Evolutionary conservation across 2,888 invertebrate genomes (phyloP).

Genomic region (Dascillus cervinus): DNA sequence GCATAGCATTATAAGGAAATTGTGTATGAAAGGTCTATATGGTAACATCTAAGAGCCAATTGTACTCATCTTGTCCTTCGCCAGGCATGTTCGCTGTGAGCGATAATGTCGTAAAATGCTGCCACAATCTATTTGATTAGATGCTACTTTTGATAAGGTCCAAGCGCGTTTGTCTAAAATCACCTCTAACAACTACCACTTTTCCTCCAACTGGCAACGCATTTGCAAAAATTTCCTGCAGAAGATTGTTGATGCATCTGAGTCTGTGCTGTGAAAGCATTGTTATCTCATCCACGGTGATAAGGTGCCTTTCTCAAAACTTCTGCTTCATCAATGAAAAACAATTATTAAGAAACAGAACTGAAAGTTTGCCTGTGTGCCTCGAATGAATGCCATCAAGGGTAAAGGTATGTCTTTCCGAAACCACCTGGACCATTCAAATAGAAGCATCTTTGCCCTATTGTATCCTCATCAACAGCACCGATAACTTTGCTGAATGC

Average conservation of each 20-base stretch:
- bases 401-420: conserved; percentile 38
- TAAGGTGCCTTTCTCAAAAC: conserved; percentile 6
- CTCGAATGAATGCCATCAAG: conserved; percentile 15
- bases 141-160: background rate
- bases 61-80: background rate
- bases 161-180: conserved; percentile 18
- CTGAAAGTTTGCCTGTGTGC: conserved; percentile 20
- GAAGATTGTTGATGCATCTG: no score
- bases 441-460: conserved; percentile 3
- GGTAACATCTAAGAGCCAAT: no score
- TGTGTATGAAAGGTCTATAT: no score
- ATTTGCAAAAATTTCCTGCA: no score
- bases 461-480: conserved; percentile 1
- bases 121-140: background rate
- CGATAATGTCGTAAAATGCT: background rate
- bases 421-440: conserved; percentile 36
- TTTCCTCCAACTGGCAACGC: no score
- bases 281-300: conserved; percentile 15
- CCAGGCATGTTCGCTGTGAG: background rate
- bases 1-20: no score
- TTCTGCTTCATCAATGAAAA: conserved; percentile 9
- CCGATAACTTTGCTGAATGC: background rate
- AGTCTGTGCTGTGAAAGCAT: no score
- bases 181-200: conserved; percentile 16
- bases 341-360: conserved; percentile 8